A percentile compares a stretch with the other conserved stretches of the same genome.
These are phyloP conservation scores for Hydra vulgaris DNA, from an alignment of 30 jellyfish, hydroid and myxozoan species.

Conservation along the genomic window DNA sequence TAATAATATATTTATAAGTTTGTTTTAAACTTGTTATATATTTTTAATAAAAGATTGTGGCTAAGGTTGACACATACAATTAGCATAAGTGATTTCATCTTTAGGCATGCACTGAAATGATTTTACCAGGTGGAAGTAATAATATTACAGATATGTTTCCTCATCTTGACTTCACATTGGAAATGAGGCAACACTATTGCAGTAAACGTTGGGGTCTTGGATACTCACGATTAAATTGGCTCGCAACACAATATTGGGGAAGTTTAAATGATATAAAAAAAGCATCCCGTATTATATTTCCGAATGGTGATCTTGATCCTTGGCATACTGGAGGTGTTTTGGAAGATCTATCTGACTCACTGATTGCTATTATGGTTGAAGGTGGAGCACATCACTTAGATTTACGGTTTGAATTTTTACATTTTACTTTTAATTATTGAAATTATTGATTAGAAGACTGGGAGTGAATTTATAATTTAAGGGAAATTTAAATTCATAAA, in stretches of 20 bases:
- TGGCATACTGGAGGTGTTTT: slow-evolving; percentile 99
- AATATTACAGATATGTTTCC: slow-evolving; percentile 93
- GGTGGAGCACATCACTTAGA: slow-evolving; percentile 98
- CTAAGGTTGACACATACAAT: too few species aligned
- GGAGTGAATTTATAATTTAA: too few species aligned
- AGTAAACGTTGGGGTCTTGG: slow-evolving; percentile 61
- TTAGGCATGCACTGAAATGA: slow-evolving; percentile 97
- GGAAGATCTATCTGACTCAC: slow-evolving; percentile 57
- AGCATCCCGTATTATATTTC: slow-evolving; percentile 73
- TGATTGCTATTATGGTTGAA: slow-evolving; percentile 54
- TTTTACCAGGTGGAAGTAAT: slow-evolving; percentile 95
- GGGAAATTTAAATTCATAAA: background rate
- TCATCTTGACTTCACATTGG: slow-evolving; percentile 49
- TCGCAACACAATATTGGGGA: slow-evolving; percentile 63
- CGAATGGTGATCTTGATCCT: slow-evolving; percentile 95
- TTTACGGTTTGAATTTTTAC: slow-evolving; percentile 43
- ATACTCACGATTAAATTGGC: slow-evolving; percentile 60
- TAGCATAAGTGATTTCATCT: too few species aligned
- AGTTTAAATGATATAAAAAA: slow-evolving; percentile 57
- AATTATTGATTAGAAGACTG: background rate
- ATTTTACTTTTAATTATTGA: too few species aligned
- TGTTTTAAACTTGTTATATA: background rate
- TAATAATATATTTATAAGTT: background rate
- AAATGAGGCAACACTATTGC: slow-evolving; percentile 57
- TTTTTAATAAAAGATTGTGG: background rate